Evolutionary conservation across 2,113 vertebrate genomes (phyloP).

Genomic region (Zootoca vivipara): DNA sequence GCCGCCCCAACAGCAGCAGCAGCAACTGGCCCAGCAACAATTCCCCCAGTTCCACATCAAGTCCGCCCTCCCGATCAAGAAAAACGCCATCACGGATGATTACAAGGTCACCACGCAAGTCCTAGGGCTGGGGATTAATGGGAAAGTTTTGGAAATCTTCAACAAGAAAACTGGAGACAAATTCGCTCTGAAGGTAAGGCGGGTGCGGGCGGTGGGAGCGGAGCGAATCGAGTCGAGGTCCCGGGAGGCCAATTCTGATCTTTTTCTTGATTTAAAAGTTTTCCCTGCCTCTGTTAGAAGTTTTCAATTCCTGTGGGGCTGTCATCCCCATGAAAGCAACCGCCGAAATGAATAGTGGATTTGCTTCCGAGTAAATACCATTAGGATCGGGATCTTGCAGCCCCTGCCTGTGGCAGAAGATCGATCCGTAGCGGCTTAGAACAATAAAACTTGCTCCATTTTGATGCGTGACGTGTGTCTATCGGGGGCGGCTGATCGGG

Average conservation of each 20-base stretch:
- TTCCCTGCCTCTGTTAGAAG: background rate
- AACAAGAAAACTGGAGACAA: constrained; percentile 89
- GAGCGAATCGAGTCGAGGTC: background rate
- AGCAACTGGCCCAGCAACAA: constrained; percentile 63
- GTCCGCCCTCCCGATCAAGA: constrained; percentile 86
- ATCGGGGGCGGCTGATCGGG: background rate
- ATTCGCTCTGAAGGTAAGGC: constrained; percentile 89
- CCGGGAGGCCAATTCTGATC: background rate
- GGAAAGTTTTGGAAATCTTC: constrained; percentile 92
- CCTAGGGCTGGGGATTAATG: constrained; percentile 94
- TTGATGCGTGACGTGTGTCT: background rate
- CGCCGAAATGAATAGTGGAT: background rate
- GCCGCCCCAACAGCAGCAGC: constrained; percentile 67
- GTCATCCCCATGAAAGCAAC: background rate
- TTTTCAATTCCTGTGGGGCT: background rate
- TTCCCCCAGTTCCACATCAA: constrained; percentile 79
- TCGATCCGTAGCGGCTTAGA: background rate
- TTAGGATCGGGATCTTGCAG: background rate
- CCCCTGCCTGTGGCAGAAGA: background rate
- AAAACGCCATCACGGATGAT: constrained; percentile 93
- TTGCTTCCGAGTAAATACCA: background rate
- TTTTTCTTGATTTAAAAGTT: background rate
- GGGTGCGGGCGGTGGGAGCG: background rate
- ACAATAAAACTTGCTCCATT: background rate
- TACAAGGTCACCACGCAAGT: constrained; percentile 97